These are phyloP conservation scores for Smithornis capensis DNA, from an alignment of 2,113 vertebrate species.

Conservation along the genomic window DNA sequence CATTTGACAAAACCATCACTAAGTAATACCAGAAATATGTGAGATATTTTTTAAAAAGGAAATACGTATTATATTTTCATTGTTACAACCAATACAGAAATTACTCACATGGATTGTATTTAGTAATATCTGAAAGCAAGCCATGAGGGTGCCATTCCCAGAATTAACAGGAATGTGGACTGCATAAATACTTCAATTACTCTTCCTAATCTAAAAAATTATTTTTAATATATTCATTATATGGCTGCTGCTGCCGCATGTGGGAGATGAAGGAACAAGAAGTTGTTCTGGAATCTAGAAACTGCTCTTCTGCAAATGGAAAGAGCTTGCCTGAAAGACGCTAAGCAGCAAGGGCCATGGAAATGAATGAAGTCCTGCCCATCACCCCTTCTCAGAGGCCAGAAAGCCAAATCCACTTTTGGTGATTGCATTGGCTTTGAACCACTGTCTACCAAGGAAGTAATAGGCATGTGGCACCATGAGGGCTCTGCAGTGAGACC, in stretches of 20 bases:
- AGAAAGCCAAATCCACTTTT: neutral
- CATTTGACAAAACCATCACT: neutral
- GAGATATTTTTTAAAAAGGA: neutral
- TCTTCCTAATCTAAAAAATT: neutral
- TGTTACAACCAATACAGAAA: neutral
- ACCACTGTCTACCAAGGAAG: neutral
- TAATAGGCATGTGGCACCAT: neutral
- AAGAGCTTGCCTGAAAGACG: neutral
- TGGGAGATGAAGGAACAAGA: neutral
- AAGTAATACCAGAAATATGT: neutral
- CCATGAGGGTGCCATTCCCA: neutral
- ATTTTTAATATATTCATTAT: neutral
- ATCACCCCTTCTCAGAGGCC: neutral
- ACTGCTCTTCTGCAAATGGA: neutral
- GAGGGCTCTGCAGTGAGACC: neutral
- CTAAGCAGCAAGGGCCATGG: neutral
- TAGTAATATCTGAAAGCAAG: neutral
- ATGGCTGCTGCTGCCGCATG: neutral
- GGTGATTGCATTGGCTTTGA: neutral
- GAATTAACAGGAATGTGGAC: neutral
- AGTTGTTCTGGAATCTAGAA: neutral
- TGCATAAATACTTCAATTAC: neutral
- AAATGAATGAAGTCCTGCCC: neutral
- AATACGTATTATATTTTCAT: neutral
- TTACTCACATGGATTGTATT: neutral